Conservation (phyloP, 2,797 vertebrate genomes). For the Hypotaenidia okinawae region DNA sequence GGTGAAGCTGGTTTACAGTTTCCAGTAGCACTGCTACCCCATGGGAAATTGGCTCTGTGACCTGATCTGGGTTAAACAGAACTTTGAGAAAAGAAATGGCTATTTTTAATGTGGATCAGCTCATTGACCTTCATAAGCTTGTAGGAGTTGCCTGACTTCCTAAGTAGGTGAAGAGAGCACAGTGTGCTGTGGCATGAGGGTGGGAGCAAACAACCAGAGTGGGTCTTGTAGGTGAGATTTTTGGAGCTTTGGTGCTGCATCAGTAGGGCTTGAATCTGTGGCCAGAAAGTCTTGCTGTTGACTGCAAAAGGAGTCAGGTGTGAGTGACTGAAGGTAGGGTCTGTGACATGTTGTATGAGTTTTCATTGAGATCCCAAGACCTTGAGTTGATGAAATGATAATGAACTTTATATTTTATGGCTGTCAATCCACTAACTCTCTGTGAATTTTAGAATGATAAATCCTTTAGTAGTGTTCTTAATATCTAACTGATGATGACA, state of each 20-base stretch:
- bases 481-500: neutral
- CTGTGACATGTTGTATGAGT: neutral
- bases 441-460: neutral
- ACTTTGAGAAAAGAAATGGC: neutral
- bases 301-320: neutral
- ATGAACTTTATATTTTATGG: neutral
- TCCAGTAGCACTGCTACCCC: neutral
- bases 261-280: neutral
- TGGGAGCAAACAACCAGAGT: neutral
- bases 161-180: neutral
- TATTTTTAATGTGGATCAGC: slow-evolving; percentile 35
- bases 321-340: neutral
- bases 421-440: neutral
- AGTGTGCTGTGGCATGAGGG: neutral
- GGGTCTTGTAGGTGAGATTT: neutral
- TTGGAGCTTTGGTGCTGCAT: neutral
- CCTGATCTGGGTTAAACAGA: neutral
- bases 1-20: neutral
- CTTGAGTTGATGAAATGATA: neutral
- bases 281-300: neutral
- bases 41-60: neutral
- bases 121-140: neutral
- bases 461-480: neutral
- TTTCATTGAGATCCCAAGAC: neutral
- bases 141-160: neutral